A percentile compares a stretch with the other conserved stretches of the same genome.
These are phyloP conservation scores for Idaea dimidiata DNA, from an alignment of 2,888 invertebrate species.

Conservation along the genomic window DNA sequence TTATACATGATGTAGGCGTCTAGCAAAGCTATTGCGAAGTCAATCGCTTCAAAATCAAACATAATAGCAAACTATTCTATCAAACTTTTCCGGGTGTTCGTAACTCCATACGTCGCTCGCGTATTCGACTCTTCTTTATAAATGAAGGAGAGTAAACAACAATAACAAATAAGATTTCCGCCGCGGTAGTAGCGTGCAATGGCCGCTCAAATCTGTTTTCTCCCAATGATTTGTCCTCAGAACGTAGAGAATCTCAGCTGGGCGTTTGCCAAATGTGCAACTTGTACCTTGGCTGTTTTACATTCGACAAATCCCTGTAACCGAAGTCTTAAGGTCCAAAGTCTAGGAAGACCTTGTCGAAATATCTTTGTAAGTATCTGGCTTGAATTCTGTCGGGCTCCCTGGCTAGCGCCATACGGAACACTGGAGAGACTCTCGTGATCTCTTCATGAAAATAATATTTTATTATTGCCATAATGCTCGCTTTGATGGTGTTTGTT, in stretches of 20 bases:
- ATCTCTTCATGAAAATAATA: constrained; percentile 72
- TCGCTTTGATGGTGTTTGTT: constrained; percentile 41
- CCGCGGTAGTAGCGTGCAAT: constrained; percentile 53
- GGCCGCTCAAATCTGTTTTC: constrained; percentile 75
- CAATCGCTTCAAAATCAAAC: background rate
- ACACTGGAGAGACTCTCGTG: constrained; percentile 57
- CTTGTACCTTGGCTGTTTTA: constrained; percentile 39
- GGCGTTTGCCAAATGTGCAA: constrained; percentile 73
- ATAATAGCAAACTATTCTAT: constrained; percentile 7
- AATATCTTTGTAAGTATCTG: constrained; percentile 49
- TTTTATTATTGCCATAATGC: constrained; percentile 63
- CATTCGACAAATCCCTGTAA: constrained; percentile 25
- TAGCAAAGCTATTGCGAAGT: background rate
- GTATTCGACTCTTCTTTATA: constrained; percentile 38
- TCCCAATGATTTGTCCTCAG: constrained; percentile 76
- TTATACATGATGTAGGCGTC: background rate
- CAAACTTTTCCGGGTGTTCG: constrained; percentile 29
- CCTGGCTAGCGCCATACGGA: constrained; percentile 51
- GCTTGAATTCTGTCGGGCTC: constrained; percentile 64
- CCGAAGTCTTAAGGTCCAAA: constrained; percentile 30
- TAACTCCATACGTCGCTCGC: constrained; percentile 31
- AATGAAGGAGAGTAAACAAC: constrained; percentile 49
- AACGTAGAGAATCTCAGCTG: constrained; percentile 72
- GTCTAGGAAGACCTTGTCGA: constrained; percentile 7
- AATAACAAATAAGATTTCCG: constrained; percentile 61